Evolutionary conservation across 2,888 invertebrate species (phyloP), one percentile per base, ranked within the genome.

Genomic region (Pterobdella sp.): DNA sequence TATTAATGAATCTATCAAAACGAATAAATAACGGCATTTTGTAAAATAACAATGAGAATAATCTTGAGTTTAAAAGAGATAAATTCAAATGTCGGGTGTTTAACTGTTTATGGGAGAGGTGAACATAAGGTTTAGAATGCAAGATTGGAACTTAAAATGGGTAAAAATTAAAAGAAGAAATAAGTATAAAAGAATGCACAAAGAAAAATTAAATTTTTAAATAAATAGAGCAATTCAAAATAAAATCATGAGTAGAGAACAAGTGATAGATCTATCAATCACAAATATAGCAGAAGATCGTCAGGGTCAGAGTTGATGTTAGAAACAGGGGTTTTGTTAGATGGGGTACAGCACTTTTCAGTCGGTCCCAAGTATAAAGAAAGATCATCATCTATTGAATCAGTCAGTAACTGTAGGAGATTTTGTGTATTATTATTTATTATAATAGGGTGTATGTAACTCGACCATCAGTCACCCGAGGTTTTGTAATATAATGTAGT

Each of bases 341-440:
- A 29, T 36, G 68, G 29, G 37, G 42, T 37, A 42, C 37, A 68
- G n/a, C 26, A 32, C 36, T 63, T 71, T 10, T 60, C 71, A 18
- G 63, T 56, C 1, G 71, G 71, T n/a, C 71, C 71, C 32, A 71
- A 63, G 60, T 71, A 71, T 36, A 71, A 36, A 32, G 74, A 72
- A 34, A 72, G 64, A 42, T 73, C 73, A 65, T 73, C 68, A 36
- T 73, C 73, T 56, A 73, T 68, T 10, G 64, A n/a, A n/a, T 73
- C 73, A 0, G 73, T 49, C n/a, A 73, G 35, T n/a, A 69, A 26
- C 73, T 73, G 64, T 22, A 63, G 32, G 34, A n/a, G n/a, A n/a
- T n/a, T n/a, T n/a, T n/a, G n/a, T n/a, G n/a, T n/a, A n/a, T n/a
- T n/a, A n/a, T n/a, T n/a, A n/a, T n/a, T n/a, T n/a, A n/a, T n/a